A percentile compares a stretch with the other conserved stretches of the same genome.
These are phyloP conservation scores for Dicycla oo DNA, from an alignment of 2,888 invertebrate species.

Conservation along the genomic window DNA sequence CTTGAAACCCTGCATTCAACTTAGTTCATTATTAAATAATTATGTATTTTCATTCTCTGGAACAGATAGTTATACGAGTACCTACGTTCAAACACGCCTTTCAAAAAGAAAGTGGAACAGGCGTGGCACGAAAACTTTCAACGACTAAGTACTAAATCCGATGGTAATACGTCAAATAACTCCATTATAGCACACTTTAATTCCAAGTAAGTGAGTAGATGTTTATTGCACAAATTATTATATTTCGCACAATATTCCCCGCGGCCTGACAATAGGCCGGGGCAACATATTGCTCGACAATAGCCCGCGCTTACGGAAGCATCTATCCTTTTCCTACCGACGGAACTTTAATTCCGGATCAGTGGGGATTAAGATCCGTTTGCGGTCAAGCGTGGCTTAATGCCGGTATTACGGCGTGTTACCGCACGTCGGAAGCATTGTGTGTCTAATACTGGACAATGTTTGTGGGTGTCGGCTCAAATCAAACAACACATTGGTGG, in stretches of 20 bases:
- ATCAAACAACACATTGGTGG: slow-evolving; percentile 58
- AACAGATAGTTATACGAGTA: no score
- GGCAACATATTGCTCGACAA: slow-evolving; percentile 11
- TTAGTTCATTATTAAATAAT: no score
- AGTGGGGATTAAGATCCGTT: slow-evolving; percentile 56
- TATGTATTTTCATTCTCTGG: no score
- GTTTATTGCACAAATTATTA: slow-evolving; percentile 55
- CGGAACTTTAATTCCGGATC: slow-evolving; percentile 69
- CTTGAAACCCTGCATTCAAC: no score
- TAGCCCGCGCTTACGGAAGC: slow-evolving; percentile 50
- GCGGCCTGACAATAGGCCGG: slow-evolving; percentile 3
- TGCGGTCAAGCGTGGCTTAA: slow-evolving; percentile 51
- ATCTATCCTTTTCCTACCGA: slow-evolving; percentile 32
- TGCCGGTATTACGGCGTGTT: slow-evolving; percentile 50
- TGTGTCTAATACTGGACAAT: slow-evolving; percentile 52
- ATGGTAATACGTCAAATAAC: slow-evolving; percentile 23
- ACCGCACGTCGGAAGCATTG: slow-evolving; percentile 41
- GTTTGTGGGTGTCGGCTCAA: slow-evolving; percentile 75
- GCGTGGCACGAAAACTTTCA: neutral
- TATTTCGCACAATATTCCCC: slow-evolving; percentile 26
- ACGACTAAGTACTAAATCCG: neutral
- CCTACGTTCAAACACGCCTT: neutral
- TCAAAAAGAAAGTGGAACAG: no score
- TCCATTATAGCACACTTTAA: slow-evolving; percentile 28
- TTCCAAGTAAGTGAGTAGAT: slow-evolving; percentile 23